Conservation (phyloP, 1,140 invertebrate genomes). For the Nixonia krombeini region DNA sequence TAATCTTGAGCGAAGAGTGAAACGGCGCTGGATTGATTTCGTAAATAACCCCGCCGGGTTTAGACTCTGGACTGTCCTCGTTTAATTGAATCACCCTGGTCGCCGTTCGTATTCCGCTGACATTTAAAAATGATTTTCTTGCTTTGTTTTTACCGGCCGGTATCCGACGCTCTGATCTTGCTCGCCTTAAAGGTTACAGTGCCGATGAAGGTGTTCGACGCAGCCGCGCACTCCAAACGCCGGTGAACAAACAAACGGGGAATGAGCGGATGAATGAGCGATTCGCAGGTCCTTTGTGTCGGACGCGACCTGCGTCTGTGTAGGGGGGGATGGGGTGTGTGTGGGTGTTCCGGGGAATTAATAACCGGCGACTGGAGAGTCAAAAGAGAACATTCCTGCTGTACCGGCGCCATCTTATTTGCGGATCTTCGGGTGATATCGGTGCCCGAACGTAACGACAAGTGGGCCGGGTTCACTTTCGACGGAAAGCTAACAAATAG, state of each 20-base stretch:
- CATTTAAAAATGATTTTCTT: slow-evolving; percentile 40
- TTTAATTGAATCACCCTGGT: slow-evolving; percentile 33
- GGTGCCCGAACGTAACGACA: slow-evolving; percentile 19
- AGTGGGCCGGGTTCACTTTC: slow-evolving; percentile 32
- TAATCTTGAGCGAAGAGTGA: not conserved
- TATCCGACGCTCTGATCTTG: slow-evolving; percentile 47
- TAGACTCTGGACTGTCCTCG: no score
- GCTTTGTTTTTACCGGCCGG: slow-evolving; percentile 35
- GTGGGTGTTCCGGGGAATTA: no score
- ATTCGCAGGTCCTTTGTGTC: no score
- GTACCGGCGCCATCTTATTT: slow-evolving; percentile 48
- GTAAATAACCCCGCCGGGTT: not conserved
- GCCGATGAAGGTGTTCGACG: slow-evolving; percentile 46
- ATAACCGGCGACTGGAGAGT: not conserved
- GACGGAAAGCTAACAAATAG: slow-evolving; percentile 33
- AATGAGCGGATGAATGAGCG: no score
- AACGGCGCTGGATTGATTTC: not conserved
- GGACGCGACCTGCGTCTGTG: no score
- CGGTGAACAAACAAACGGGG: no score
- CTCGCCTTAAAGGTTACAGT: slow-evolving; percentile 47
- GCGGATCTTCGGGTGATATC: slow-evolving; percentile 43
- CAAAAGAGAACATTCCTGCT: slow-evolving; percentile 4
- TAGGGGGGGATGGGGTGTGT: no score
- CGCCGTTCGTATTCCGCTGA: slow-evolving; percentile 13
- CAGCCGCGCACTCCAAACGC: no score